A percentile compares a stretch with the other conserved stretches of the same genome.
Conservation (phyloP, 2,888 invertebrate genomes). For the Drosophila falleni region DNA sequence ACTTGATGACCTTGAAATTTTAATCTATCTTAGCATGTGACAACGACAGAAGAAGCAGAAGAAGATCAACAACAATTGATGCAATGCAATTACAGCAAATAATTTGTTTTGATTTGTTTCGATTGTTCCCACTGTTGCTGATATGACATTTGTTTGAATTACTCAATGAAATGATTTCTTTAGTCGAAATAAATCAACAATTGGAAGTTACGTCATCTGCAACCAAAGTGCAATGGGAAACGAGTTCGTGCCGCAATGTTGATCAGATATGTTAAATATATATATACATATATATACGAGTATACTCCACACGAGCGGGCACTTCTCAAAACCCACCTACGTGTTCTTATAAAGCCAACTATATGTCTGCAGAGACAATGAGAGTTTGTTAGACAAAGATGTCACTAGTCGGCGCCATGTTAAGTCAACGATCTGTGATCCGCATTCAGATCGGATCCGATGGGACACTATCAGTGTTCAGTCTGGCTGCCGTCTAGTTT, state of each 20-base stretch:
- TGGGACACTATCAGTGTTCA: slow-evolving; percentile 3
- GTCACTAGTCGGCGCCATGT: background rate
- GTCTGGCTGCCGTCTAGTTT: slow-evolving; percentile 57
- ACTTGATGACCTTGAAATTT: slow-evolving; percentile 3
- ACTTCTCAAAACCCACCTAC: slow-evolving; percentile 33
- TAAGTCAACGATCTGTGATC: slow-evolving; percentile 16
- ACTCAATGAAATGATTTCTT: slow-evolving; percentile 33
- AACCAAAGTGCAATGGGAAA: slow-evolving; percentile 40
- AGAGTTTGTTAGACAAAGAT: background rate
- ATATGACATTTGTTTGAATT: slow-evolving; percentile 11
- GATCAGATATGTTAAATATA: slow-evolving; percentile 34
- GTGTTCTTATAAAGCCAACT: slow-evolving; percentile 25
- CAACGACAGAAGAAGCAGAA: background rate
- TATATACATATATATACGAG: background rate
- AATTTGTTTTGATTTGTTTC: slow-evolving; percentile 32
- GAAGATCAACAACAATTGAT: background rate
- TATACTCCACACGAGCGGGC: background rate
- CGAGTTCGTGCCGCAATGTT: slow-evolving; percentile 40
- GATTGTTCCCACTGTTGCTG: background rate
- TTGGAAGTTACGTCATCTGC: slow-evolving; percentile 41
- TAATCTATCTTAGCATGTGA: background rate
- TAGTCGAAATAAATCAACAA: slow-evolving; percentile 7
- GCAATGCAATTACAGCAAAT: slow-evolving; percentile 22
- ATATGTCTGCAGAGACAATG: background rate
- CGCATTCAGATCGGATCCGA: background rate